Conservation (phyloP, 1,140 invertebrate species). For the Agrilus planipennis region DNA sequence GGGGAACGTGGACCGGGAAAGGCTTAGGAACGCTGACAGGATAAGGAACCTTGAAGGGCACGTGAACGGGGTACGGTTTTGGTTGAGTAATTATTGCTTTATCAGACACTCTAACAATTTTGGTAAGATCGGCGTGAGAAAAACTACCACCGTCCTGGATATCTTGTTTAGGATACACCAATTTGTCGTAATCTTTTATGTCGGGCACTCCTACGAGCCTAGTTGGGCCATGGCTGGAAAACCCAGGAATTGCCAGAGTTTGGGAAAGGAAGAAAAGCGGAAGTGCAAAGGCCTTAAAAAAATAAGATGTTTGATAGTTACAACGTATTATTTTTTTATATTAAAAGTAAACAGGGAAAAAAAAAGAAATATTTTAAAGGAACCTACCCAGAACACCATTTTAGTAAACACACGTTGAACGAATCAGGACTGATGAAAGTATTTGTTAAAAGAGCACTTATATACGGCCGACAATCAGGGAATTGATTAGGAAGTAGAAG, state of each 20-base stretch:
- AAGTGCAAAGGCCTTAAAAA: no score
- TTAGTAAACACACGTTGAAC: no score
- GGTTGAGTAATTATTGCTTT: slow-evolving; percentile 19
- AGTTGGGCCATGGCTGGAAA: neutral
- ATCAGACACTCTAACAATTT: slow-evolving; percentile 21
- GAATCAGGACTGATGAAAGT: no score
- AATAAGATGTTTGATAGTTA: no score
- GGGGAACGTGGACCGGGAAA: slow-evolving; percentile 16
- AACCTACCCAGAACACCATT: no score
- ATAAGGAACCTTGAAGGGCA: slow-evolving; percentile 23
- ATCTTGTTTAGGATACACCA: slow-evolving; percentile 22
- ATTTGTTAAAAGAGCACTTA: no score
- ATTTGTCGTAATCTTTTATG: slow-evolving; percentile 13
- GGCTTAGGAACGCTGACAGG: slow-evolving; percentile 17
- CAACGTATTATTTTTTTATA: no score
- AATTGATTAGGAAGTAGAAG: no score
- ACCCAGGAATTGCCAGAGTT: neutral
- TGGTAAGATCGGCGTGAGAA: slow-evolving; percentile 20
- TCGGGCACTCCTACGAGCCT: slow-evolving; percentile 21
- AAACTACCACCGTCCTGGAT: slow-evolving; percentile 21
- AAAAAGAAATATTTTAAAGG: no score
- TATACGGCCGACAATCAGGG: no score
- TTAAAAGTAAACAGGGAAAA: no score
- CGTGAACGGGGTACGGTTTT: slow-evolving; percentile 26
- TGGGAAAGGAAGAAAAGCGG: no score